Conservation (phyloP, 2,113 vertebrate species). For the Prinia subflava region DNA sequence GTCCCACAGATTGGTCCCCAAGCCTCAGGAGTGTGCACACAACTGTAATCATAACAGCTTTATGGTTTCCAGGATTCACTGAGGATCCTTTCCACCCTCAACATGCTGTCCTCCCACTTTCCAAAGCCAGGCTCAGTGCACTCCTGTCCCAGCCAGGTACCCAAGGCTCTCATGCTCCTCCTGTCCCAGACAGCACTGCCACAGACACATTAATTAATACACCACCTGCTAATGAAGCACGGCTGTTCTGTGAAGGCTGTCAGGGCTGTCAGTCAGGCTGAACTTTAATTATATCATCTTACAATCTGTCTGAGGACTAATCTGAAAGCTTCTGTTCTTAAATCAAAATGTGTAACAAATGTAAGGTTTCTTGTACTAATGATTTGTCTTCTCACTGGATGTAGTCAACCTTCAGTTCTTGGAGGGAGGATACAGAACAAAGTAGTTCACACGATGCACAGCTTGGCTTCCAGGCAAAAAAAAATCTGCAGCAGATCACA, state of each 20-base stretch:
- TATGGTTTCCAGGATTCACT: background rate
- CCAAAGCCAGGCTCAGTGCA: background rate
- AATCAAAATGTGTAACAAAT: background rate
- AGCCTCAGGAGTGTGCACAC: background rate
- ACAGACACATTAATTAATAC: fast-evolving
- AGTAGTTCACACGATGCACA: background rate
- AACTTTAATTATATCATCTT: background rate
- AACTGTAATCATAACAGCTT: fast-evolving
- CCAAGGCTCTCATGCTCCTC: fast-evolving
- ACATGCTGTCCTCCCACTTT: fast-evolving
- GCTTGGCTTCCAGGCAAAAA: background rate
- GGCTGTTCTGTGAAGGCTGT: background rate
- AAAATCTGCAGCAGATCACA: background rate
- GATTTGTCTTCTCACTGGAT: background rate
- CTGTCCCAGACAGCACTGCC: background rate
- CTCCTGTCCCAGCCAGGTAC: background rate
- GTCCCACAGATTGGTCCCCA: background rate
- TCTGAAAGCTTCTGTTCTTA: background rate
- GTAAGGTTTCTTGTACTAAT: background rate
- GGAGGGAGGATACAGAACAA: background rate
- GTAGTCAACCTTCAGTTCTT: background rate
- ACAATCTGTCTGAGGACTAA: background rate
- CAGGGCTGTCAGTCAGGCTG: background rate
- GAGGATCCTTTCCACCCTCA: background rate
- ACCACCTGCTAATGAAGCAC: background rate